Percentiles rank a stretch among this genome's conserved stretches.
phyloP scores from a whole-genome alignment of 2,113 vertebrate genomes.

The Perognathus longimembris region DNA sequence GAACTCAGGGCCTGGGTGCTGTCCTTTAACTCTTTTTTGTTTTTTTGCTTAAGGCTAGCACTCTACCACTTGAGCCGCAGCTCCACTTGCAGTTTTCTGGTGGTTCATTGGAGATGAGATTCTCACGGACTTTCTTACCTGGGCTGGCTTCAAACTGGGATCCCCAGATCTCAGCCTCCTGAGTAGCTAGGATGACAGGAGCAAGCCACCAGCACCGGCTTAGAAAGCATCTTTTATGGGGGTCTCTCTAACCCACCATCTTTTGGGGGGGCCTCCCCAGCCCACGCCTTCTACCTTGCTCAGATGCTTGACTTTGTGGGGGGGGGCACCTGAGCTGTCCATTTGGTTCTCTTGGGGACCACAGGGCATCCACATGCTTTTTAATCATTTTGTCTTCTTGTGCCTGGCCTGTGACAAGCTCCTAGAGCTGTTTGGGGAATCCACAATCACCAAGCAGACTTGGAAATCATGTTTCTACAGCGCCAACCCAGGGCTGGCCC shows the following conservation, averaged over 20 bases:
- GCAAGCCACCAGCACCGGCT: no score
- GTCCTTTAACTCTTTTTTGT: no score
- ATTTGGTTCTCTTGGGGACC: not conserved
- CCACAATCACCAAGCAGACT: not conserved
- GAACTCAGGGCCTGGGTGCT: no score
- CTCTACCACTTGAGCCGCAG: no score
- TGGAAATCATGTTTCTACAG: not conserved
- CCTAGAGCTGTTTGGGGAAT: not conserved
- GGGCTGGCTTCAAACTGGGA: no score
- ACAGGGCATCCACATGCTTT: no score
- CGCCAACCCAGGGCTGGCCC: not conserved
- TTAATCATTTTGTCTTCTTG: not conserved
- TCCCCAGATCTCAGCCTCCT: no score
- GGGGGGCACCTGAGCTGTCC: not conserved
- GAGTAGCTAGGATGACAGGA: no score
- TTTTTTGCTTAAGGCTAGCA: no score
- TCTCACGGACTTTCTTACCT: no score
- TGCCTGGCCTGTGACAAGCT: not conserved
- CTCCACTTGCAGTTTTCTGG: no score
- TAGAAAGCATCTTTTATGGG: not conserved
- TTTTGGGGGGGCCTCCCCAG: not conserved
- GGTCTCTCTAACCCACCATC: not conserved
- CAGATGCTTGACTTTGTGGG: not conserved
- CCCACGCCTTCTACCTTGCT: accelerated
- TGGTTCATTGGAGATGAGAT: no score